Base-by-base conservation (phyloP, 2,888 invertebrate species). In the Zygaena filipendulae region DNA sequence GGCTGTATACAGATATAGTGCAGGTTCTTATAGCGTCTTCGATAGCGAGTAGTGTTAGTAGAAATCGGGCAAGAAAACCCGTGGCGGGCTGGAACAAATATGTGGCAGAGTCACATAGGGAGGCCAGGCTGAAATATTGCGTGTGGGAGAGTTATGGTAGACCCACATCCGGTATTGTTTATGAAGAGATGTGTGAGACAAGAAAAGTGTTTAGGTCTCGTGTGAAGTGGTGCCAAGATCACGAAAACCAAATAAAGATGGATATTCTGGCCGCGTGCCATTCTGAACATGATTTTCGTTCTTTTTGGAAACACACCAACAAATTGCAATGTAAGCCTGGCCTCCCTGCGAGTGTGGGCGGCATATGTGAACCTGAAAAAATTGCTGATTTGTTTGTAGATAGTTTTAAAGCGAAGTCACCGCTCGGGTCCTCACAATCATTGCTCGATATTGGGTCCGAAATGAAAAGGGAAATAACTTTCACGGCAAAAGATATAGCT, bases 1-100 rank as follows among this genome's bases (percentile, higher is more conserved):
- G 29, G 2, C 23, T 37, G 21, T 33, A 35, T 25, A n/a, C 6
- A 8, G 12, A 29, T 6, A 32, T 40, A 20, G n/a, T 36, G 4
- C 6, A 10, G 10, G 24, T 25, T 7, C 23, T 40, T n/a, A n/a
- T n/a, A n/a, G n/a, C n/a, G n/a, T n/a, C n/a, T n/a, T n/a, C n/a
- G n/a, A n/a, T n/a, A n/a, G 10, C 9, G 2, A 10, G 19, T 8
- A n/a, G 13, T 9, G 8, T 11, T 8, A 10, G 4, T 6, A 14
- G 7, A 9, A 6, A 16, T 22, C 14, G 13, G n/a, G 9, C 7
- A 7, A 13, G 3, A 12, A 22, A 19, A 10, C 12, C 10, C 2
- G 25, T 31, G 2, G 18, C 21, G 7, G 32, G 32, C 1, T 32
- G 30, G 32, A 36, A 36, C 13, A 29, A 21, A 12, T 27, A 32